phyloP scores from a whole-genome alignment of 2,888 invertebrate species.

The Heteromyza rotundicornis region DNA sequence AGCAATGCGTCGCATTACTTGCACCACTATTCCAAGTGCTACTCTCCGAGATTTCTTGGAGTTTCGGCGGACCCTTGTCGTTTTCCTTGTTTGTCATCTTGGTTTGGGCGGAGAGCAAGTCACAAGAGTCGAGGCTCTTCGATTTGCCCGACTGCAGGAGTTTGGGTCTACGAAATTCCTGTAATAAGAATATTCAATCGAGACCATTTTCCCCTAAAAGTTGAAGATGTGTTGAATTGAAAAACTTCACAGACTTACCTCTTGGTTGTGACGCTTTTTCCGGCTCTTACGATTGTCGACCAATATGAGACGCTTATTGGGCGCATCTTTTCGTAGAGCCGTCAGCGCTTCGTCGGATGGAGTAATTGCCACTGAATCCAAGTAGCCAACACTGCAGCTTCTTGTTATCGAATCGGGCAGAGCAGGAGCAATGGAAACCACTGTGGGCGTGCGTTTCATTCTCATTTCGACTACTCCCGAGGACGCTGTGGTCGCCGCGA shows the following conservation, averaged over 20 bases:
- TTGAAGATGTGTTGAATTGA: no score
- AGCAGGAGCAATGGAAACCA: conserved; percentile 71
- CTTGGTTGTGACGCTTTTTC: conserved; percentile 52
- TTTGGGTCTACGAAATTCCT: conserved; percentile 51
- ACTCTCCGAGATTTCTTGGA: conserved; percentile 57
- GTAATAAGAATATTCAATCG: neutral
- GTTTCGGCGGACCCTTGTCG: conserved; percentile 36
- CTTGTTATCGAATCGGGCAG: conserved; percentile 76
- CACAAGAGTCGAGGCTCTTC: conserved; percentile 84
- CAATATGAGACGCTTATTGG: conserved; percentile 74
- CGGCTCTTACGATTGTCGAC: conserved; percentile 72
- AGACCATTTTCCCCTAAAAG: no score
- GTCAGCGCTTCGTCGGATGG: conserved; percentile 77
- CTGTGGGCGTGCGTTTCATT: conserved; percentile 67
- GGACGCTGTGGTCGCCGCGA: conserved; percentile 1
- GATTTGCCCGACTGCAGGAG: conserved; percentile 65
- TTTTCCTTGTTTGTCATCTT: conserved; percentile 45
- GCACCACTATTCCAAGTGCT: conserved; percentile 49
- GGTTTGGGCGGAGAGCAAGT: conserved; percentile 67
- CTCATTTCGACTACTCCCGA: conserved; percentile 29
- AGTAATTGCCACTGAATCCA: conserved; percentile 81
- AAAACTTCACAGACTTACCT: conserved; percentile 33
- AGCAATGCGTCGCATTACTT: conserved; percentile 42
- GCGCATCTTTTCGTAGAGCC: conserved; percentile 76
- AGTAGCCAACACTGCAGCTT: conserved; percentile 87